A percentile compares a stretch with the other conserved stretches of the same genome.
These are phyloP conservation scores for Leucophenga varia DNA, from an alignment of 1,140 invertebrate species.

Conservation along the genomic window DNA sequence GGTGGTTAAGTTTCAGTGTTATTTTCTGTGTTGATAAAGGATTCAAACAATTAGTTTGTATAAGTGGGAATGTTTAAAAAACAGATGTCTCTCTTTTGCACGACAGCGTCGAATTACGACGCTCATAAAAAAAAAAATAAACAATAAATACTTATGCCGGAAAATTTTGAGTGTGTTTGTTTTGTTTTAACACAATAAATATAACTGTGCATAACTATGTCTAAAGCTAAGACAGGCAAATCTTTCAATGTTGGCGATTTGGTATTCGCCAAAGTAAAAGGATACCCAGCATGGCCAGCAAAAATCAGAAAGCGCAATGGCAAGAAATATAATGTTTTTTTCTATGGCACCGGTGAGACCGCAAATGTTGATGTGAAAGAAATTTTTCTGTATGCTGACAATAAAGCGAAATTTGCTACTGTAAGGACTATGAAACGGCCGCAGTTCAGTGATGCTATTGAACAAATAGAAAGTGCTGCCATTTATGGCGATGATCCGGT, in stretches of 20 bases:
- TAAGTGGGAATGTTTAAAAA: no score
- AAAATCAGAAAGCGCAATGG: constrained; percentile 73
- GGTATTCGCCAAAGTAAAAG: constrained; percentile 93
- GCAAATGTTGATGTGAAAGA: constrained; percentile 29
- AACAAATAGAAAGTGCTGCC: constrained; percentile 30
- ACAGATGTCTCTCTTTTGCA: no score
- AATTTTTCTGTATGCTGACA: constrained; percentile 18
- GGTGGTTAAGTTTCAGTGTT: no score
- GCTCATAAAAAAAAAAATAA: no score
- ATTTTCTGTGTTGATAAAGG: no score
- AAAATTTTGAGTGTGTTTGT: no score
- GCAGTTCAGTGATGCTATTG: constrained; percentile 25
- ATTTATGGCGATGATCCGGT: constrained; percentile 24
- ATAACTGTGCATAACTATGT: no score
- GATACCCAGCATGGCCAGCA: constrained; percentile 92
- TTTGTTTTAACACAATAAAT: no score
- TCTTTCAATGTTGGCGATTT: constrained; percentile 79
- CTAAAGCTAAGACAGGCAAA: constrained; percentile 68
- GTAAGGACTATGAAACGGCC: constrained; percentile 23
- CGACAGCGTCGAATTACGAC: no score
- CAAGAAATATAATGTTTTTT: constrained; percentile 82
- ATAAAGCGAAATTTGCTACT: constrained; percentile 25
- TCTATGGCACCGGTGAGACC: constrained; percentile 91
- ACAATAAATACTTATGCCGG: no score
- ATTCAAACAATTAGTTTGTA: no score